Base-by-base conservation (phyloP, 2,888 invertebrate species). In the Iphiclides podalirius region DNA sequence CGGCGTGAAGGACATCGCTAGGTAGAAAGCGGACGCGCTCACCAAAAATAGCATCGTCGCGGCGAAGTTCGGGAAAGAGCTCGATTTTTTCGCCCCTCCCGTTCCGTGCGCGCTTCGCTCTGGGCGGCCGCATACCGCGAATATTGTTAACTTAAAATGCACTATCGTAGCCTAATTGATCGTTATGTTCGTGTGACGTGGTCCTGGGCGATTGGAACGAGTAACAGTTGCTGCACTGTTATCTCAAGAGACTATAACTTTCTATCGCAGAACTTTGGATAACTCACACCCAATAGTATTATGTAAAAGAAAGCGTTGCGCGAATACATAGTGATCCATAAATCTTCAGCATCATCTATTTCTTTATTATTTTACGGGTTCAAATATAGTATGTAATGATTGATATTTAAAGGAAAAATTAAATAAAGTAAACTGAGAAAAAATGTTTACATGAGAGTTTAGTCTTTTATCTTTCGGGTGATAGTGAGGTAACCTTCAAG, bases 1-100 rank as follows among this genome's bases (percentile, higher is more conserved):
- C 0, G 86, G 83, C 35, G 68, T 67, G 49, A 81, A 85, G 0
- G 82, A 72, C 16, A 73, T 44, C 0, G 72, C 68, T 0, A 74
- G 47, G 51, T 72, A 71, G 38, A 72, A 66, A 1, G 64, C 58
- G 0, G 69, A 65, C 0, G 61, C 33, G 20, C 78, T 68, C 15
- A 73, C 46, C 0, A 78, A 17, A 34, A 55, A 28, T 14, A 54
- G 12, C 13, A 71, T 53, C 1, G 64, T 53, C 48, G 58, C 52
- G 16, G 53, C 41, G 38, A 67, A 50, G 48, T 65, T 64, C 37
- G 55, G 49, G 42, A 58, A 48, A 51, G 55, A 49, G n/a, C n/a
- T 49, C 59, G 78, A 78, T 73, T 64, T 68, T 62, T 48, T 42
- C 31, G n/a, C 15, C 33, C 16, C 33, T 15, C 4, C 13, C 36